phyloP scores from a whole-genome alignment of 2,113 vertebrate species.

The Sylvietta virens region DNA sequence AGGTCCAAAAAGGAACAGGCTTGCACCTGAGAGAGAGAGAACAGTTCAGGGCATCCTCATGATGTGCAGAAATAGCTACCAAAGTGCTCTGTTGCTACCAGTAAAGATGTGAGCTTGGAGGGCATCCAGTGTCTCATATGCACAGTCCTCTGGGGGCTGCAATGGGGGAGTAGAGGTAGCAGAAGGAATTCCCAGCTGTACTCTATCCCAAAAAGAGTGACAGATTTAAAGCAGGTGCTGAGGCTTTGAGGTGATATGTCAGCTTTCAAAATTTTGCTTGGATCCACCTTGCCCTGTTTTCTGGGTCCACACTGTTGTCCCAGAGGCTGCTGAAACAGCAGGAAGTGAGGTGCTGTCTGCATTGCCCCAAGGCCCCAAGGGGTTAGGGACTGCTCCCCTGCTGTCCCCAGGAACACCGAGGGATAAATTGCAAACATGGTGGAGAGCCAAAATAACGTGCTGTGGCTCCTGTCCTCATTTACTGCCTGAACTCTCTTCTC shows the following conservation, averaged over 20 bases:
- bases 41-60: background rate
- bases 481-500: background rate
- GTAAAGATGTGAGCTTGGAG: background rate
- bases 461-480: background rate
- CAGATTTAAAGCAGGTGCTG: background rate
- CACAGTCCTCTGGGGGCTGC: background rate
- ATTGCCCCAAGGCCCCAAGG: background rate
- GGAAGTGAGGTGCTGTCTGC: background rate
- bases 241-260: background rate
- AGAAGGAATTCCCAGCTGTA: background rate
- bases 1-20: background rate
- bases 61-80: background rate
- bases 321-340: background rate
- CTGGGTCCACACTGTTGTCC: background rate
- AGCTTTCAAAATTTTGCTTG: background rate
- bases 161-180: fast-evolving
- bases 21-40: background rate
- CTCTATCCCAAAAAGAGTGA: background rate
- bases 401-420: fast-evolving
- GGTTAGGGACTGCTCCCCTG: background rate
- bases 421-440: background rate
- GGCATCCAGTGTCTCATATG: background rate
- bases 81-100: background rate
- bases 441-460: background rate
- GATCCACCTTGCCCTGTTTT: background rate